phyloP scores from a whole-genome alignment of 2,113 vertebrate species.

The Gadus macrocephalus region DNA sequence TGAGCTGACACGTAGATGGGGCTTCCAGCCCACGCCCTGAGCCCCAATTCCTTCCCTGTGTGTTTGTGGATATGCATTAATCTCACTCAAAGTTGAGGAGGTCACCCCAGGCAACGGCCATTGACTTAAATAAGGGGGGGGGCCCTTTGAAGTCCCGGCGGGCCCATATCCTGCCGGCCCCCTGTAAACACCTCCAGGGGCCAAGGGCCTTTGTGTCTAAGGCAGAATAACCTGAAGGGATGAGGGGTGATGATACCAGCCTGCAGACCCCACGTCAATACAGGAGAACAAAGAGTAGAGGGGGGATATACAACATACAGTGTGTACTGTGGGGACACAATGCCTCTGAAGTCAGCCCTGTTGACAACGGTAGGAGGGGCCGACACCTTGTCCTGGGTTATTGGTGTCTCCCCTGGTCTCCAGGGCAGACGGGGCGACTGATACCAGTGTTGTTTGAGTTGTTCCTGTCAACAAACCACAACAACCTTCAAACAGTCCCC shows the following conservation, averaged over 20 bases:
- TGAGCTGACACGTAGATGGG: slow-evolving; percentile 32
- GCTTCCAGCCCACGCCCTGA: slow-evolving; percentile 41
- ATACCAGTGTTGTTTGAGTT: slow-evolving; percentile 40
- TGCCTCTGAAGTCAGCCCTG: slow-evolving; percentile 37
- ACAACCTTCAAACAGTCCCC: slow-evolving; percentile 43
- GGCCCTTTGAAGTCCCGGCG: slow-evolving; percentile 70
- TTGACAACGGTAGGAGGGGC: slow-evolving; percentile 67
- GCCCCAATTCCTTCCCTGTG: slow-evolving; percentile 37
- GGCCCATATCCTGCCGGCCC: slow-evolving; percentile 73
- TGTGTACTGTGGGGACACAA: too few relatives aligned
- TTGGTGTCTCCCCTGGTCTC: slow-evolving; percentile 42
- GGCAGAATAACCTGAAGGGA: slow-evolving; percentile 26
- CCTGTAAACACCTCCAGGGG: slow-evolving; percentile 74
- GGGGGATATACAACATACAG: too few relatives aligned
- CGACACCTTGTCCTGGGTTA: slow-evolving; percentile 61
- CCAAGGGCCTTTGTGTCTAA: slow-evolving; percentile 55
- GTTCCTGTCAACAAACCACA: slow-evolving; percentile 56
- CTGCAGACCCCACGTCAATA: slow-evolving; percentile 49
- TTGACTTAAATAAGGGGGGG: slow-evolving; percentile 59
- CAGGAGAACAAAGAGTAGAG: slow-evolving; percentile 34
- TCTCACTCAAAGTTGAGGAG: slow-evolving; percentile 66
- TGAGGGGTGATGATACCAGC: slow-evolving; percentile 45
- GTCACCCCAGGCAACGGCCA: slow-evolving; percentile 62
- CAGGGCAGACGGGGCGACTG: slow-evolving; percentile 22
- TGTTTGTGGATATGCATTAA: slow-evolving; percentile 54